phyloP scores from a whole-genome alignment of 2,797 vertebrate species.

The Dendrocincla tyrannina region DNA sequence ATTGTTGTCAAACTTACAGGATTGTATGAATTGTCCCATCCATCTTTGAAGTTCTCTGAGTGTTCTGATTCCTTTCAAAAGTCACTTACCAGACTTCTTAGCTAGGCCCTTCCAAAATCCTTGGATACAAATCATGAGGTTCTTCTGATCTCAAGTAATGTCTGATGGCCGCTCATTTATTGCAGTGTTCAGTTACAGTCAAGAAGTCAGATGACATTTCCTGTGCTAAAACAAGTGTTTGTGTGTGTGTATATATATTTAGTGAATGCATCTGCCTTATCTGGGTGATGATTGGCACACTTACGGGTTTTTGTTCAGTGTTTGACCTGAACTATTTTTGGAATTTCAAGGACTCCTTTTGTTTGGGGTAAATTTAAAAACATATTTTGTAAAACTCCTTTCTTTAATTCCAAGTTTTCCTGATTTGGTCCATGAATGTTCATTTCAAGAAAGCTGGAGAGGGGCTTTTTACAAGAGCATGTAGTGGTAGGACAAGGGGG shows the following conservation, averaged over 20 bases:
- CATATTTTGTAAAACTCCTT: neutral
- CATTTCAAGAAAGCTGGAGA: neutral
- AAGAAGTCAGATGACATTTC: constrained; percentile 35
- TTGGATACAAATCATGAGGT: neutral
- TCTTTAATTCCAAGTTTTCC: neutral
- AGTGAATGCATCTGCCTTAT: neutral
- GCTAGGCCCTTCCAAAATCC: neutral
- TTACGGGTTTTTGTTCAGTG: neutral
- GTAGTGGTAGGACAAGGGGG: too few relatives aligned
- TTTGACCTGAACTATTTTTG: neutral
- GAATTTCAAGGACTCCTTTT: neutral
- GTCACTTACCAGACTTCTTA: neutral
- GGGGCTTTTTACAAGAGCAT: neutral
- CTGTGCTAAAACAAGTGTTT: constrained; percentile 21
- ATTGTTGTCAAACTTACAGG: neutral
- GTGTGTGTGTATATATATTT: neutral
- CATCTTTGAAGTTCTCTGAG: neutral
- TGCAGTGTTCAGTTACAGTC: constrained; percentile 25
- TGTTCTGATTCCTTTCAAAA: neutral
- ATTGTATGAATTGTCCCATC: neutral
- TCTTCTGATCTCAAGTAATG: constrained; percentile 2
- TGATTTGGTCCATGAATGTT: neutral
- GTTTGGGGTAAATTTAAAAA: neutral
- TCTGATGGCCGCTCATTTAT: neutral
- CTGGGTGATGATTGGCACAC: neutral